Base-by-base conservation (phyloP, 1,140 invertebrate genomes). In the Spodoptera frugiperda region DNA sequence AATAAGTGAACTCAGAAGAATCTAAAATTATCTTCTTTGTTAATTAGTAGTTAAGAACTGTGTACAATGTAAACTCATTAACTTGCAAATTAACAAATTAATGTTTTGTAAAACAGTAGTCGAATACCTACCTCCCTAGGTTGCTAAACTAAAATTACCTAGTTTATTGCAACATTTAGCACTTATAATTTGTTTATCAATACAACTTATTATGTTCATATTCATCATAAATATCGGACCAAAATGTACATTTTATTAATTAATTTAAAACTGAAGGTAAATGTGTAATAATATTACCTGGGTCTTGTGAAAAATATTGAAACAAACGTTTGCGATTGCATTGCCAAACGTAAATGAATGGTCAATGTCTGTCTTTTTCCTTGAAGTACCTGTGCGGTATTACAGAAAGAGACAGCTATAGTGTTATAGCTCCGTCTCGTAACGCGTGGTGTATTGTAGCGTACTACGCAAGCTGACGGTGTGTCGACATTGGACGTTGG, bases 401-500 rank as follows among this genome's bases (percentile, higher is more conserved):
- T 67, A 21, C 72, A 87, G 82, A 93, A 79, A 81, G 90, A 88
- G 90, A 93, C 67, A 80, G 77, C 53, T 75, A 84, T 71, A 76
- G 15, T 21, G n/a, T 71, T 55, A 44, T 65, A 30, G 59, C 75
- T 85, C 67, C 59, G 82, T 39, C 78, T 82, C 55, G 82, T 87
- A 89, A 86, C 90, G 88, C 92, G 87, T 93, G 90, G 91, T 89
- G 89, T 91, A 87, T 87, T 83, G 87, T 90, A 84, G 89, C 90
- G 92, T 93, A 93, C 89, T 94, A 94, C 92, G 92, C 92, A 93
- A 93, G 92, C 82, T 91, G 91, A 90, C 90, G 89, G 91, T 93
- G 92, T 93, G 92, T 93, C 92, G 92, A 93, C 92, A 93, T 93
- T 93, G 92, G 91, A 92, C 91, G 88, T 93, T 92, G 91, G 89